These are phyloP conservation scores for Phytoseiulus persimilis DNA, from an alignment of 2,888 invertebrate genomes.

Conservation along the genomic window DNA sequence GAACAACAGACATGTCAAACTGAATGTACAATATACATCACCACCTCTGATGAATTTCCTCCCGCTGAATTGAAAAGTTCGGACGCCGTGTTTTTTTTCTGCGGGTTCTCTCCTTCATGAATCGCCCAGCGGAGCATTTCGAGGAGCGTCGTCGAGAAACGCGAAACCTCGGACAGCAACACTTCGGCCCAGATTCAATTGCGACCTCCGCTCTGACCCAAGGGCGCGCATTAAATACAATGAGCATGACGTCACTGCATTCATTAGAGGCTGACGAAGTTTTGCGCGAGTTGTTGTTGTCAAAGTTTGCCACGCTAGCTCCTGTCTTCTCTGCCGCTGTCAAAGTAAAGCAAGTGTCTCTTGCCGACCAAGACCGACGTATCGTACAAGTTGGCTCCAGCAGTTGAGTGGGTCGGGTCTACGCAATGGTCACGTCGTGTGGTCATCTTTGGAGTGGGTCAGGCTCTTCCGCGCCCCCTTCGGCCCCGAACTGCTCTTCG, in stretches of 20 bases:
- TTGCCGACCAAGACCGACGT: not conserved
- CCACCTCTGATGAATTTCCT: not conserved
- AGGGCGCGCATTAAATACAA: not conserved
- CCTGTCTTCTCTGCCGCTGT: not conserved
- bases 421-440: constrained; percentile 5
- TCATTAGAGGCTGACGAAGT: not conserved
- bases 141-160: too few species aligned
- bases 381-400: not conserved
- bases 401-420: constrained; percentile 5
- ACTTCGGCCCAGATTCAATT: too few species aligned
- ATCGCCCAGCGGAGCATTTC: too few species aligned
- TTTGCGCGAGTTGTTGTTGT: not conserved
- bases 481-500: not conserved
- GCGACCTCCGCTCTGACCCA: not conserved
- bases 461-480: not conserved
- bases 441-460: not conserved
- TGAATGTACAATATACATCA: not conserved
- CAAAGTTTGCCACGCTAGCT: not conserved
- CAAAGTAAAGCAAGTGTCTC: not conserved
- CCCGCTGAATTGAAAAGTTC: too few species aligned
- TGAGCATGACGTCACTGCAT: not conserved
- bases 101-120: too few species aligned
- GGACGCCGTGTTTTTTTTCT: too few species aligned
- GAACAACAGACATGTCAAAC: not conserved
- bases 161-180: too few species aligned